phyloP scores from a whole-genome alignment of 2,797 vertebrate species.

The Brotula barbata region DNA sequence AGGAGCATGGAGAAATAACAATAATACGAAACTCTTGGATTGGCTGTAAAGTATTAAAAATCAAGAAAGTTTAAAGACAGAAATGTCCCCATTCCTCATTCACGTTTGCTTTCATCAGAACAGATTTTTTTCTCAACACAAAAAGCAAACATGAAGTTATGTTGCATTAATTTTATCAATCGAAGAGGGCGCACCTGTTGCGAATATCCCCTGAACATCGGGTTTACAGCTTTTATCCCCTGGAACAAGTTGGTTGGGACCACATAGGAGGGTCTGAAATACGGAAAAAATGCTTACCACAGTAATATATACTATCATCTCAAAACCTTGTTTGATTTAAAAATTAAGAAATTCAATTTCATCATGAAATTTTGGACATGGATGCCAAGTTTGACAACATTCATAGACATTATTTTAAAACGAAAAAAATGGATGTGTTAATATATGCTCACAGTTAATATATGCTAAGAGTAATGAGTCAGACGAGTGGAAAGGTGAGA shows the following conservation, averaged over 20 bases:
- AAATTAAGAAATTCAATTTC: too few species aligned
- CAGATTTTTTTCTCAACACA: too few species aligned
- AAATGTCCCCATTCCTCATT: neutral
- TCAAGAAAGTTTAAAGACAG: neutral
- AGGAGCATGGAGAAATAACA: slow-evolving; percentile 27
- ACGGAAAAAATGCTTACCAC: slow-evolving; percentile 35
- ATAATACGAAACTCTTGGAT: too few species aligned
- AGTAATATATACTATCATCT: too few species aligned
- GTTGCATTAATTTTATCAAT: slow-evolving; percentile 21
- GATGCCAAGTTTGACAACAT: too few species aligned
- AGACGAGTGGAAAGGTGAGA: neutral
- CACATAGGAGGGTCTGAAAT: slow-evolving; percentile 90
- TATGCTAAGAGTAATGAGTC: neutral
- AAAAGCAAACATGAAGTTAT: neutral
- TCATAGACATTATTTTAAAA: too few species aligned
- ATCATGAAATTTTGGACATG: too few species aligned
- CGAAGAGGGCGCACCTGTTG: slow-evolving; percentile 86
- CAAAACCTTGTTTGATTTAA: too few species aligned
- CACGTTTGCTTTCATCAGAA: too few species aligned
- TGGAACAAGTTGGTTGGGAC: slow-evolving; percentile 98
- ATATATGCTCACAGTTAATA: too few species aligned
- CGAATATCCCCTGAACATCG: slow-evolving; percentile 96
- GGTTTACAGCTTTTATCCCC: slow-evolving; percentile 97
- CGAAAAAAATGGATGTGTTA: too few species aligned
- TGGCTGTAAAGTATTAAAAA: too few species aligned